Base-by-base conservation (phyloP, 2,797 vertebrate species). In the Todus mexicanus region DNA sequence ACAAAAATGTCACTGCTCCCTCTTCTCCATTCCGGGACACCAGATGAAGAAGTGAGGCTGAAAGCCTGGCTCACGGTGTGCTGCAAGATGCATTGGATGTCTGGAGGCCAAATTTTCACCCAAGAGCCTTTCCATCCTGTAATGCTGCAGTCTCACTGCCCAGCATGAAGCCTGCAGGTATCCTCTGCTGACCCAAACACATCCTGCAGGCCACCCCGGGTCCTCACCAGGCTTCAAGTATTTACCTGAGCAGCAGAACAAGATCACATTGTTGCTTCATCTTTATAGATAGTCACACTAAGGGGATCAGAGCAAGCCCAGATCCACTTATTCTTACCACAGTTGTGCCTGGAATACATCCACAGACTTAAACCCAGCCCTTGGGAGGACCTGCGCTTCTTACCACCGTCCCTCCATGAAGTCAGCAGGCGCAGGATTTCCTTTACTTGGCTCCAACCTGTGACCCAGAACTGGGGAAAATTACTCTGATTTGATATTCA, bases 21-120 rank as follows among this genome's bases (percentile, higher is more conserved):
- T 10, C 18, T 29, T 29, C 31, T 65, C 20, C 42, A 7, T 7
- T 23, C 48, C 26, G 21, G 45, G 48, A 14, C 2, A 4, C 11
- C 0, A 5, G 23, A 29, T 4, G 10, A 38, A 89, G 59, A 31
- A n/a, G 38, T 0, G 2, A 11, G 35, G 12, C 1, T 38, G 33
- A 75, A 35, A 78, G 12, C 22, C 68, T 19, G 11, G 23, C 42
- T 72, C n/a, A 4, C 2, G 16, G 60, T 2, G 11, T 6, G 19
- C 1, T 23, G 12, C 51, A 65, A 54, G 42, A 21, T 15, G 7
- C 15, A 12, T 3, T 54, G 61, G n/a, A 4, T 16, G 4, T 11
- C 43, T 38, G 38, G 0, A 12, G 9, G 12, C 7, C 48, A 56
- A 22, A 15, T 42, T 43, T 73, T 19, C 35, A 59, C 25, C 18